A percentile compares a stretch with the other conserved stretches of the same genome.
phyloP scores from a whole-genome alignment of 2,797 vertebrate genomes.

The Cryptoblepharus egeriae region DNA sequence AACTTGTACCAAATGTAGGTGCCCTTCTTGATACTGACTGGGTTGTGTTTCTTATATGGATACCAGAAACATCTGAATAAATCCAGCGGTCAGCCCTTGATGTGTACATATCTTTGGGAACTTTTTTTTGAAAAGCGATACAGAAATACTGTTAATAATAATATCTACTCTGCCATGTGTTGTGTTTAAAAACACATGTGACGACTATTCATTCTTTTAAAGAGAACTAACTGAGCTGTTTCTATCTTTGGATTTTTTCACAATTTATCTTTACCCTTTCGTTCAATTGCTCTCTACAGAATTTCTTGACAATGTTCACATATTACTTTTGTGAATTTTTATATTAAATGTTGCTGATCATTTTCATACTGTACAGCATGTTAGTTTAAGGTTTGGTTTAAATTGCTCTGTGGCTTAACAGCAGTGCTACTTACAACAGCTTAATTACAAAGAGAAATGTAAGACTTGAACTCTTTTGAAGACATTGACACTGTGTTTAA shows the following conservation, averaged over 20 bases:
- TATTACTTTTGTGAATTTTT: neutral
- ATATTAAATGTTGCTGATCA: neutral
- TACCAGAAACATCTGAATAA: neutral
- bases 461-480: neutral
- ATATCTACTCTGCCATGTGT: neutral
- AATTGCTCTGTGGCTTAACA: neutral
- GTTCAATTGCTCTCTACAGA: neutral
- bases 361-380: neutral
- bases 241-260: neutral
- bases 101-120: no score
- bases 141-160: no score
- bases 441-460: neutral
- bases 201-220: neutral
- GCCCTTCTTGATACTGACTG: neutral
- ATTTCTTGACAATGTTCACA: neutral
- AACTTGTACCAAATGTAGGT: neutral
- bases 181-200: neutral
- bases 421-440: neutral
- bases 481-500: neutral
- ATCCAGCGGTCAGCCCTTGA: neutral
- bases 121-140: no score
- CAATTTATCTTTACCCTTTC: neutral
- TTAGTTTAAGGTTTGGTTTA: neutral
- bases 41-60: neutral
- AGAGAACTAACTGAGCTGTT: neutral